Base-by-base conservation (phyloP, 2,113 vertebrate genomes). In the Microcebus jonahi region DNA sequence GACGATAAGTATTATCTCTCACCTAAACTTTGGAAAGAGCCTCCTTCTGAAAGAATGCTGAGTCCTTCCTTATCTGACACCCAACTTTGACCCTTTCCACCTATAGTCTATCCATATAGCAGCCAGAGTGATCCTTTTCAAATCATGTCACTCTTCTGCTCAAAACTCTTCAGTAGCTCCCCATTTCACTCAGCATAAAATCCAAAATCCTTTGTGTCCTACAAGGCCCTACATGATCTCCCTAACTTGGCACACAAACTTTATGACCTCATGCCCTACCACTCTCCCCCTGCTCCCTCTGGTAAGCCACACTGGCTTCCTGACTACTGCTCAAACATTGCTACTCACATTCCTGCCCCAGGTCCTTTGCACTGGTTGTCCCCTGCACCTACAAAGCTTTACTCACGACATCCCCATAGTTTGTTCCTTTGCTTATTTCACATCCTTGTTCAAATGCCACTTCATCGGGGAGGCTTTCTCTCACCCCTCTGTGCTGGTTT, bases 151-250 rank as follows among this genome's bases (percentile, higher is more conserved):
- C 29, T 85, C 18, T 31, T 93, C 73, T 63, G 21, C 63, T 94
- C 67, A 59, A 31, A 81, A 67, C 3, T 39, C 57, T 81, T 80
- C 39, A n/a, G 34, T 50, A 48, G 10, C 15, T 75, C 34, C 8
- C 57, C 48, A 76, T 85, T 96, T 93, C 45, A 85, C 61, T 79
- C 80, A 85, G 63, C 63, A 34, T 86, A 59, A 86, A 89, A 59
- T 91, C 34, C 57, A 89, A 89, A 77, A 80, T 55, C 31, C 48
- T 84, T 59, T 21, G 84, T 14, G 21, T 9, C 13, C 71, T 45
- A 25, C 31, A 80, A 36, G 10, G 45, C 55, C 79, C 31, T 84
- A 55, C 27, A 71, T 73, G 27, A 73, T 15, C 67, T 86, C 57
- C 29, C 31, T 80, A 81, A 23, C 11, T 70, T 29, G 59, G 18